Evolutionary conservation across 2,888 invertebrate species (phyloP), one percentile per base, ranked within the genome.

Genomic region (Artemia sinica): DNA sequence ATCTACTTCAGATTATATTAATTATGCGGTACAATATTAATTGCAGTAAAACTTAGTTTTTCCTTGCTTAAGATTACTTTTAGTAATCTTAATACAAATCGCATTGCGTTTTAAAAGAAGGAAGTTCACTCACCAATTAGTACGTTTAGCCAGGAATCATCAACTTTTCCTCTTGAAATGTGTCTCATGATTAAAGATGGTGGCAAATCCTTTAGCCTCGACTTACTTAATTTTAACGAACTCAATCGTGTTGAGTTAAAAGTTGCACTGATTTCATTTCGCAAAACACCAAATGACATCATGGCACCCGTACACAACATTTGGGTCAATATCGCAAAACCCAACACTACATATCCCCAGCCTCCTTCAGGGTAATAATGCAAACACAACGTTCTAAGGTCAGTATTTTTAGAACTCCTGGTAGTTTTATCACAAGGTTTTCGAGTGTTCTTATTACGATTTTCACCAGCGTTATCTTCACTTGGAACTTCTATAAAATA

Each of bases 331-430:
- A 88, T 82, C 18, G 86, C 87, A 49, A 85, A 86, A 18, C 83
- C 80, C 2, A 88, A 82, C 68, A 90, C 85, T 68, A 88, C 83
- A 88, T 89, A 91, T 8, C 90, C 91, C 89, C 89, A 90, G 0
- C 89, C 89, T 9, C 89, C 89, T 71, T 79, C 79, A 10, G 78
- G 78, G 71, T 77, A 78, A 72, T 77, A 76, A 68, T 78, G 74
- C 41, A 73, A 73, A 18, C 71, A 71, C 48, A 74, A 72, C 9
- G 74, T 74, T 66, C 70, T 65, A 50, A 69, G 65, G 50, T 69
- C 69, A 58, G 14, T 18, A 58, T 58, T 58, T 58, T 58, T 58
- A 9, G 58, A n/a, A 18, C 14, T 58, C 9, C 9, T 58, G 8
- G 18, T 18, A 9, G 9, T 10, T 58, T 8, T 58, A 18, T 58